These are phyloP conservation scores for Acronicta aceris DNA, from an alignment of 2,888 invertebrate genomes.

Conservation along the genomic window DNA sequence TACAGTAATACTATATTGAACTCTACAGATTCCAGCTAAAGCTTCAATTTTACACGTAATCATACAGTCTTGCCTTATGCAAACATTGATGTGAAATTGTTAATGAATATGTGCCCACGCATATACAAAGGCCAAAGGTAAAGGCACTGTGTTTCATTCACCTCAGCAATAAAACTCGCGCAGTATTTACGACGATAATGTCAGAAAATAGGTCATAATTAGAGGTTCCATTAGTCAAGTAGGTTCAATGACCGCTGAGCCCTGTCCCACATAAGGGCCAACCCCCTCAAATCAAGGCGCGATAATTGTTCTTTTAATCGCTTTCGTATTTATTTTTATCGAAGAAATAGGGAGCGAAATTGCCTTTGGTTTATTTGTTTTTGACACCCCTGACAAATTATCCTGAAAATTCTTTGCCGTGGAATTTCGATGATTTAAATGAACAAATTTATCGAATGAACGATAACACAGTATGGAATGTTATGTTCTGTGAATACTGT, in stretches of 20 bases:
- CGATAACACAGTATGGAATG: constrained; percentile 5
- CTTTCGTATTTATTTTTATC: constrained; percentile 58
- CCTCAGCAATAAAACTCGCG: constrained; percentile 52
- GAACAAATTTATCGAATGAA: neutral
- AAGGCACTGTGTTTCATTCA: constrained; percentile 43
- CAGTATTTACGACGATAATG: constrained; percentile 54
- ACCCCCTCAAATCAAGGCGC: constrained; percentile 62
- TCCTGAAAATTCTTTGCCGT: neutral
- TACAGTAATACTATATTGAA: no score
- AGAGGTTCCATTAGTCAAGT: constrained; percentile 62
- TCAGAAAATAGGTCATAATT: constrained; percentile 62
- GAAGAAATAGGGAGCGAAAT: constrained; percentile 38
- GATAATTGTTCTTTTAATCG: constrained; percentile 65
- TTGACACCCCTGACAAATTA: constrained; percentile 24
- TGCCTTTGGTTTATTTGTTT: constrained; percentile 37
- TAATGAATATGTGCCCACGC: neutral
- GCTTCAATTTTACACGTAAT: neutral
- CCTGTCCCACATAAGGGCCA: constrained; percentile 66
- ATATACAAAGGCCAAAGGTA: constrained; percentile 5
- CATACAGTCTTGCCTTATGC: neutral
- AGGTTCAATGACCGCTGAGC: constrained; percentile 54
- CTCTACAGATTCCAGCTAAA: no score
- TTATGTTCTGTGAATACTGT: constrained; percentile 4
- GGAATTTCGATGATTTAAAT: neutral
- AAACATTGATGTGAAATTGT: constrained; percentile 4